These are phyloP conservation scores for Orycteropus afer DNA, from an alignment of 2,113 vertebrate genomes.

Conservation along the genomic window DNA sequence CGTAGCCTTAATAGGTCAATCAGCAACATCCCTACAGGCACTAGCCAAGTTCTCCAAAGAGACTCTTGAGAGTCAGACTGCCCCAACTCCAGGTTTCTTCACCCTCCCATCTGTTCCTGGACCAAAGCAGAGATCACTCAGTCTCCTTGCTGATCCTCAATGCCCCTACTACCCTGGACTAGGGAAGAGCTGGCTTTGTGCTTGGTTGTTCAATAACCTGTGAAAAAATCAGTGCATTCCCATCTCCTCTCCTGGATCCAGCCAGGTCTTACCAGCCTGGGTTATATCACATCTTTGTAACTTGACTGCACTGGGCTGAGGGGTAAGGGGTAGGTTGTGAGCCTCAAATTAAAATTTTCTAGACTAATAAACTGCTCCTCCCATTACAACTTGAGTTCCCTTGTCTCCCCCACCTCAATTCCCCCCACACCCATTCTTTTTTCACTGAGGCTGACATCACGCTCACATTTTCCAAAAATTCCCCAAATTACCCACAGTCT, in stretches of 20 bases:
- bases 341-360: slow-evolving; percentile 56
- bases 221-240: slow-evolving; percentile 17
- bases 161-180: fast-evolving
- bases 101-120: not conserved
- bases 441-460: slow-evolving; percentile 47
- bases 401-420: not conserved
- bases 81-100: not conserved
- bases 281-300: slow-evolving; percentile 3
- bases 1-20: not conserved
- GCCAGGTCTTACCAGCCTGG: not conserved
- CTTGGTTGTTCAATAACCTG: not conserved
- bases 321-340: not conserved
- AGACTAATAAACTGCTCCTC: slow-evolving; percentile 34
- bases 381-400: not conserved
- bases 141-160: not conserved
- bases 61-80: not conserved
- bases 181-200: not conserved
- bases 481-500: slow-evolving; percentile 39
- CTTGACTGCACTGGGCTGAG: not conserved
- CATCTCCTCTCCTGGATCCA: not conserved
- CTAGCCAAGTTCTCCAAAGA: not conserved
- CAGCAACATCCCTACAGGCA: not conserved
- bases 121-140: not conserved
- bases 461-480: slow-evolving; percentile 58
- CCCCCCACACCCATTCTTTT: not conserved